phyloP scores from a whole-genome alignment of 2,797 vertebrate species.

The Alosa sapidissima region DNA sequence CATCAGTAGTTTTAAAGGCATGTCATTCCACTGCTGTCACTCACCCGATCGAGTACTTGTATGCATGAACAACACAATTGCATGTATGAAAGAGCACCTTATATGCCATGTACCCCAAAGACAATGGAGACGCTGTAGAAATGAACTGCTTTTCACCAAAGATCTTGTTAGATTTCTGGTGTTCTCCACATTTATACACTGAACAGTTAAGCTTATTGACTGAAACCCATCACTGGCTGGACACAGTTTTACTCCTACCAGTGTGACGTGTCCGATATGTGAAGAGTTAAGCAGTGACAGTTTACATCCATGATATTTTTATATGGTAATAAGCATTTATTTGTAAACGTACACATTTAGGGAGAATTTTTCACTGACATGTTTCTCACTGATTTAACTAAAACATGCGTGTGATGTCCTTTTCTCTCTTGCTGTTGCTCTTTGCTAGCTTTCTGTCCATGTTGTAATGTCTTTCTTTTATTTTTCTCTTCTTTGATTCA shows the following conservation, averaged over 20 bases:
- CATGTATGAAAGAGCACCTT: conserved; percentile 22
- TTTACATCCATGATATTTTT: not conserved
- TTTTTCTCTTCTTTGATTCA: conserved; percentile 63
- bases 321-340: conserved; percentile 2
- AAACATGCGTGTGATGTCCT: not conserved
- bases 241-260: not conserved
- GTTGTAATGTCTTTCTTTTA: conserved; percentile 48
- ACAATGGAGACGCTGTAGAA: conserved; percentile 6
- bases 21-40: not conserved
- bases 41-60: not conserved
- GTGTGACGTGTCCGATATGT: not conserved
- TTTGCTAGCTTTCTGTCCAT: conserved; percentile 49
- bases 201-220: not conserved
- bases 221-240: not conserved
- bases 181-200: conserved; percentile 10
- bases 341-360: not conserved
- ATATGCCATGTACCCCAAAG: conserved; percentile 1
- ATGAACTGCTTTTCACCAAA: conserved; percentile 13
- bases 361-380: conserved; percentile 10
- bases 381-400: not conserved
- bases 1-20: not conserved
- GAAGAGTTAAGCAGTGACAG: not conserved
- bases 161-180: conserved; percentile 24
- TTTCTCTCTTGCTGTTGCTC: not conserved
- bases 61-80: not conserved